These are phyloP conservation scores for Motacilla alba DNA, from an alignment of 2,113 vertebrate species.

Conservation along the genomic window DNA sequence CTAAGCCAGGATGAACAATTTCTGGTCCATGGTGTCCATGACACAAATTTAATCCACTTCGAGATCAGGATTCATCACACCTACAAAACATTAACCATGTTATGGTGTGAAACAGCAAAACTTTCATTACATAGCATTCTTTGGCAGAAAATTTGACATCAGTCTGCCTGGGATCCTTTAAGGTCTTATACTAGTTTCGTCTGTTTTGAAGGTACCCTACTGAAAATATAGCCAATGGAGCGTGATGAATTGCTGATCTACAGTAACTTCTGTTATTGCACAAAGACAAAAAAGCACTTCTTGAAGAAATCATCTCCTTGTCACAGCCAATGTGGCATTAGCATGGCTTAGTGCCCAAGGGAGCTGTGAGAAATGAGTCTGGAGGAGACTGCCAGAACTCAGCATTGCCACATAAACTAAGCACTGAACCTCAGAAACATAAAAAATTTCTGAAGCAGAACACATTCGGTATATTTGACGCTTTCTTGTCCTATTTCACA, in stretches of 20 bases:
- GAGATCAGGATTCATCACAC: background rate
- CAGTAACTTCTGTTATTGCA: background rate
- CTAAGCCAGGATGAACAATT: background rate
- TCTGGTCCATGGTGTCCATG: background rate
- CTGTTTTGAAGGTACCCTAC: background rate
- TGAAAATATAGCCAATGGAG: background rate
- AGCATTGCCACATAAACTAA: background rate
- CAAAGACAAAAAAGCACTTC: background rate
- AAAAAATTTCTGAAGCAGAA: background rate
- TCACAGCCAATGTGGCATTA: background rate
- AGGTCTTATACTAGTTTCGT: background rate
- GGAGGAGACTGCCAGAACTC: background rate
- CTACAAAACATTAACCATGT: background rate
- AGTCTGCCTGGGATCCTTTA: background rate
- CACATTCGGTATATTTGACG: background rate
- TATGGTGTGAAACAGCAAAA: background rate
- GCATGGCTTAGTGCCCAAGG: background rate
- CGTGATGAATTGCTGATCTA: background rate
- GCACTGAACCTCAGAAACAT: background rate
- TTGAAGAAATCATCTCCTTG: background rate
- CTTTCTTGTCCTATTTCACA: background rate
- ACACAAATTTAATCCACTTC: background rate
- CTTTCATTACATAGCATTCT: background rate
- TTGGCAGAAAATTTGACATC: background rate
- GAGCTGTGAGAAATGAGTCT: background rate